These are phyloP conservation scores for Etheostoma cragini DNA, from an alignment of 2,113 vertebrate species.

Conservation along the genomic window DNA sequence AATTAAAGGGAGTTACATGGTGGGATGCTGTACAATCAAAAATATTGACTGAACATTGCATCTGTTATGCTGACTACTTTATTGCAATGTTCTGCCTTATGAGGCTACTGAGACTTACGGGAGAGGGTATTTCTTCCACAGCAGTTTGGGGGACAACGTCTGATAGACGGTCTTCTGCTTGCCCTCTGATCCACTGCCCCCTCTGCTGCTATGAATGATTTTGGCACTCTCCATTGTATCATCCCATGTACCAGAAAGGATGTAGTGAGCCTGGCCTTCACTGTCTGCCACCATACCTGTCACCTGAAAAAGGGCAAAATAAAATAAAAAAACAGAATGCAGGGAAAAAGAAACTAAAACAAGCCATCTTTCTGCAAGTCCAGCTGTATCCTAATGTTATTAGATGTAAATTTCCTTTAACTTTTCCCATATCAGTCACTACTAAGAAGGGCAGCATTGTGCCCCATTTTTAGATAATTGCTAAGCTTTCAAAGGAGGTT, in stretches of 20 bases:
- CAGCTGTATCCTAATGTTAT: neutral
- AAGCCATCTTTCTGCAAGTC: neutral
- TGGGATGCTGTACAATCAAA: constrained; percentile 7
- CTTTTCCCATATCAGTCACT: constrained; percentile 13
- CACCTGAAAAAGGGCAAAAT: constrained; percentile 82
- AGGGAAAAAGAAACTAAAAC: neutral
- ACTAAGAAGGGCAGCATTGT: neutral
- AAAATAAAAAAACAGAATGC: neutral
- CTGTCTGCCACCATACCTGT: constrained; percentile 92
- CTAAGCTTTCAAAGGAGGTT: neutral
- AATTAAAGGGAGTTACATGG: neutral
- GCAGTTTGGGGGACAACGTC: constrained; percentile 91
- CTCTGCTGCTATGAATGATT: constrained; percentile 92
- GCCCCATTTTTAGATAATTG: constrained; percentile 12
- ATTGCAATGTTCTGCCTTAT: neutral
- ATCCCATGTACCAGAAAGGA: constrained; percentile 97
- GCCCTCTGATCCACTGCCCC: constrained; percentile 88
- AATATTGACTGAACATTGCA: constrained; percentile 16
- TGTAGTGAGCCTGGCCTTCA: constrained; percentile 90
- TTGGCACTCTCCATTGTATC: constrained; percentile 97
- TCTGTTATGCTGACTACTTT: constrained; percentile 16
- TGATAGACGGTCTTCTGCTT: constrained; percentile 98
- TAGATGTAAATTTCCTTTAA: neutral
- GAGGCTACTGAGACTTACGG: constrained; percentile 86
- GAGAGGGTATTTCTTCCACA: constrained; percentile 97